Evolutionary conservation across 2,113 vertebrate species (phyloP).

Genomic region (Alligator mississippiensis): DNA sequence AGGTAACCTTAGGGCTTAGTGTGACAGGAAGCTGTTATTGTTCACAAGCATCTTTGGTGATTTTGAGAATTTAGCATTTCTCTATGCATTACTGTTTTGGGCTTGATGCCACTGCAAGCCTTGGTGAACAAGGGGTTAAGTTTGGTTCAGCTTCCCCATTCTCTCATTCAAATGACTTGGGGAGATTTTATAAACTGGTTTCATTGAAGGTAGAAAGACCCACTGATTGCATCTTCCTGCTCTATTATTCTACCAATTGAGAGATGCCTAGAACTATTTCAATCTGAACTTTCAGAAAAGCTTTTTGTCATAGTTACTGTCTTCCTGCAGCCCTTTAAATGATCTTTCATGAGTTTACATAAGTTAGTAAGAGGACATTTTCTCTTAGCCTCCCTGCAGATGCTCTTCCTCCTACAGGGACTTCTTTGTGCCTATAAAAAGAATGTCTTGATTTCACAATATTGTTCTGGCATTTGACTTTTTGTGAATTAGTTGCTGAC

Average conservation of each 20-base stretch:
- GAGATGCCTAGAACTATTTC: neutral
- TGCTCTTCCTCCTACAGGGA: neutral
- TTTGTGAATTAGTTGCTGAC: neutral
- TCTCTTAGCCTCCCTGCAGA: neutral
- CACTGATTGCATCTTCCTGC: neutral
- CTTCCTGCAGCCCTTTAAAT: neutral
- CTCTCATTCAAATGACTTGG: neutral
- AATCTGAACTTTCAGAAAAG: neutral
- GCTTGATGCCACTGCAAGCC: neutral
- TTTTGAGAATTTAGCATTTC: neutral
- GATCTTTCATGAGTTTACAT: neutral
- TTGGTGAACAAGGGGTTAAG: neutral
- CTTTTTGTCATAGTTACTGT: neutral
- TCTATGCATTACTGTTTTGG: neutral
- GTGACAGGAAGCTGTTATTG: neutral
- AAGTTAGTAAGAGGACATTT: neutral
- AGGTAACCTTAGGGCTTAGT: neutral
- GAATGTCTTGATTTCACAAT: neutral
- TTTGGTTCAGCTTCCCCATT: neutral
- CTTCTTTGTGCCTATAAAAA: neutral
- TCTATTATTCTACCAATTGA: neutral
- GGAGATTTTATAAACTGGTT: neutral
- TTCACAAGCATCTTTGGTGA: neutral
- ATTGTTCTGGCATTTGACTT: neutral
- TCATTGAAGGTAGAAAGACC: neutral